These are phyloP conservation scores for Phrynocephalus vlangalii DNA, from an alignment of 2,797 vertebrate genomes.

Conservation along the genomic window DNA sequence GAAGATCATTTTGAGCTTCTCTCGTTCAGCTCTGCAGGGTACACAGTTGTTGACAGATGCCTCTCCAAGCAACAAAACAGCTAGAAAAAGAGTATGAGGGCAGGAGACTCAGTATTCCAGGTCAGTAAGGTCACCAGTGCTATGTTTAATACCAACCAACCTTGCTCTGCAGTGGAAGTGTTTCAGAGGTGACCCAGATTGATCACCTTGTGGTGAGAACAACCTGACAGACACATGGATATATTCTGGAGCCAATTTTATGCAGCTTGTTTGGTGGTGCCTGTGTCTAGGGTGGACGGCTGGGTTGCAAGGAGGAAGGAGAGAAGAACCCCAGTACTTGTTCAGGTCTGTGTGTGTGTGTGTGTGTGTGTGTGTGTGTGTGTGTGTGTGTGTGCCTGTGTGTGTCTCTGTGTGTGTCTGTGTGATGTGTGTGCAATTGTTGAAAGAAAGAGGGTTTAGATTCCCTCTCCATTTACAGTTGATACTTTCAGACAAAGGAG, in stretches of 20 bases:
- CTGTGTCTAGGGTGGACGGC: background rate
- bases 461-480: background rate
- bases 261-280: background rate
- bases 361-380: too few species aligned
- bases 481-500: slow-evolving; percentile 26
- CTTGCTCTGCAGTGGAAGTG: background rate
- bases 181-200: too few species aligned
- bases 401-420: too few species aligned
- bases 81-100: background rate
- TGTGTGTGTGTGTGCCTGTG: too few species aligned
- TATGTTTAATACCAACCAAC: too few species aligned
- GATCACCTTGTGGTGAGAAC: background rate
- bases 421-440: too few species aligned
- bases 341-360: background rate
- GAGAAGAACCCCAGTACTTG: slow-evolving; percentile 38
- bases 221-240: background rate
- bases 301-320: background rate
- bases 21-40: too few species aligned
- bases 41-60: too few species aligned
- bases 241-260: background rate
- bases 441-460: slow-evolving; percentile 37
- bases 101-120: background rate
- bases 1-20: too few species aligned
- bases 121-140: background rate
- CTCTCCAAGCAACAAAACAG: background rate